Evolutionary conservation across 2,113 vertebrate genomes (phyloP), one percentile per base, ranked within the genome.

Genomic region (Megatriorchis doriae): DNA sequence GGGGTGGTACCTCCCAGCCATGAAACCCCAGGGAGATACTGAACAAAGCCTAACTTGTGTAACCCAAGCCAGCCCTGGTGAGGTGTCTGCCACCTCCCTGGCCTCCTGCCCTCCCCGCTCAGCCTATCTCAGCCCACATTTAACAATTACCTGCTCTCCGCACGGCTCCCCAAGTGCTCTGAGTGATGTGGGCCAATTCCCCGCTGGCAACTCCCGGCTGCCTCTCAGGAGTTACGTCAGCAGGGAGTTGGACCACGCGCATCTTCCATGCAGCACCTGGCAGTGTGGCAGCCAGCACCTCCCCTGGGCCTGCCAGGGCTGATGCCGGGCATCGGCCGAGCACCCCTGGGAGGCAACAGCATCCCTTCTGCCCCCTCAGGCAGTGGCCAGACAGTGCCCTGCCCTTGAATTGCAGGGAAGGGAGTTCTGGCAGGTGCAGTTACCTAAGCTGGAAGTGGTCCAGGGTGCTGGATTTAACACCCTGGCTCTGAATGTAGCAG

Each of bases 61-160:
- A 96, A 96, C 90, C 85, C 62, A 82, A 90, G 87, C 90, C 94
- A 96, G 78, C 58, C 20, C 45, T 58, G 74, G 87, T 96, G 93
- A 96, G 74, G 78, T 92, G 79, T 88, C 90, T 94, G 93, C 96
- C 81, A 96, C 96, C 90, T 94, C 81, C 81, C 62, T 95, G 96
- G 94, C 93, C 87, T 95, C 45, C 66, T 96, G 87, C 96, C 96
- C 78, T 96, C 62, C 36, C 52, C 8, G 1, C 90, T 96, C 92
- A 96, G 92, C 93, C 96, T 97, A 95, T 97, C 93, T 96, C 92
- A 80, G 74, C 94, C 92, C 81, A 89, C 92, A 95, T 94, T 95
- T 96, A 97, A 97, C 90, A 95, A 95, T 96, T 97, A 96, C 29
- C 94, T 88, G 36, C 65, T 91, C 70, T 75, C 87, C 8, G 9